Evolutionary conservation across 2,888 invertebrate species (phyloP), one percentile per base, ranked within the genome.

Genomic region (Limnephilus marmoratus): DNA sequence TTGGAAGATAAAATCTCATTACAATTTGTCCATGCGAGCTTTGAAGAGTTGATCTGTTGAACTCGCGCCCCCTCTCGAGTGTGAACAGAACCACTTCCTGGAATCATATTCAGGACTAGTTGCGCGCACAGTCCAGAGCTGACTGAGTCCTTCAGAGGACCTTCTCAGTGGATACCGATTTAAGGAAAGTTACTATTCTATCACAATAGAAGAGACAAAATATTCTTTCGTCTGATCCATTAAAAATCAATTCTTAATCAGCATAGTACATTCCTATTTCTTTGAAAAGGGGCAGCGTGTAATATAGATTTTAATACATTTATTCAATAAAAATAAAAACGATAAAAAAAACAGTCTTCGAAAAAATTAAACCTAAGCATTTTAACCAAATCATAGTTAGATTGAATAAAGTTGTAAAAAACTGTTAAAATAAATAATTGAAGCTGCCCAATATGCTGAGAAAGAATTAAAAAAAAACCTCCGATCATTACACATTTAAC

Each of bases 201-300:
- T 93, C 85, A 89, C 89, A 93, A 93, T 93, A 93, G 93, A 93
- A 93, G 90, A 88, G 92, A 93, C 93, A 93, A 93, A 93, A 92
- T 37, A 80, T 41, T 85, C 68, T 87, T 93, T 93, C 93, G 90
- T 92, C 90, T 81, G 86, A 91, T 93, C 93, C 93, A 93, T 93
- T 92, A 81, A 37, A 83, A 53, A 93, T 92, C 93, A 93, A 93
- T 93, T 93, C 93, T 93, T 92, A 83, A 81, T 92, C 92, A 93
- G 91, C 92, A 93, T 93, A 90, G 87, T 31, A 89, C 81, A 85
- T 80, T 90, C 85, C 18, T 37, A 82, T 81, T 83, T 24, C 7
- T 81, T 68, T 68, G 88, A 68, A 53, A 90, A 45, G 49, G 53
- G 90, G 83, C 90, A 90, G 90, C 90, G 53, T 90, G 83, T 90